Conservation (phyloP, 2,797 vertebrate species). For the Lates japonicus region DNA sequence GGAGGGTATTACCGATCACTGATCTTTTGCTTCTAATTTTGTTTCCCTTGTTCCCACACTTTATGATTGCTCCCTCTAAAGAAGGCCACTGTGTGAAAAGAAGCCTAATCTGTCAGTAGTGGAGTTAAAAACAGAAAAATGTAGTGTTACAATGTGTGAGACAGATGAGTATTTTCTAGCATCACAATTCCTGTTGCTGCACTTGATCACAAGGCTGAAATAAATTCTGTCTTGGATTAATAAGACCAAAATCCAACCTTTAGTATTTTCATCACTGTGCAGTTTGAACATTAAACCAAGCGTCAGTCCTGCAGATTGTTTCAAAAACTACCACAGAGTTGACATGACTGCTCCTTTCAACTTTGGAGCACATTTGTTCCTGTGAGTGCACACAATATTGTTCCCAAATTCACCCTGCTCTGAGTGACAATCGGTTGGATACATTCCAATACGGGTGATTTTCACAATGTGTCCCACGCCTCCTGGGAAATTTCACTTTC, state of each 20-base stretch:
- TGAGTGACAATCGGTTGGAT: constrained; percentile 68
- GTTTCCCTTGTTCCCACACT: background rate
- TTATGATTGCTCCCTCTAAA: no score
- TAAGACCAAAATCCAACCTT: background rate
- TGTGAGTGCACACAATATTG: constrained; percentile 50
- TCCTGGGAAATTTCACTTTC: constrained; percentile 77
- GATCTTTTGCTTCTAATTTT: background rate
- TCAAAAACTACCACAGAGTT: background rate
- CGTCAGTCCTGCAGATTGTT: constrained; percentile 12
- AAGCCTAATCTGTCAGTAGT: no score
- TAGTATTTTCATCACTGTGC: background rate
- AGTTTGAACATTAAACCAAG: constrained; percentile 4
- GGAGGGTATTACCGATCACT: no score
- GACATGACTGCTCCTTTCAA: constrained; percentile 28
- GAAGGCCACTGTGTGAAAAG: no score
- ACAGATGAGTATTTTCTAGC: background rate
- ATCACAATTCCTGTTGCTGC: background rate
- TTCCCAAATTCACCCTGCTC: constrained; percentile 46
- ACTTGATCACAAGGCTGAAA: background rate
- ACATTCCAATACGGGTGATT: constrained; percentile 66
- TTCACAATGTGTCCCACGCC: constrained; percentile 73
- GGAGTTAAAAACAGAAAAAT: no score
- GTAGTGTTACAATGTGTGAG: background rate
- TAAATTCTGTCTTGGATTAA: background rate
- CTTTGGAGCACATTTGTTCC: constrained; percentile 51